A percentile compares a stretch with the other conserved stretches of the same genome.
These are phyloP conservation scores for Synodontis membranacea DNA, from an alignment of 2,113 vertebrate species.

Conservation along the genomic window DNA sequence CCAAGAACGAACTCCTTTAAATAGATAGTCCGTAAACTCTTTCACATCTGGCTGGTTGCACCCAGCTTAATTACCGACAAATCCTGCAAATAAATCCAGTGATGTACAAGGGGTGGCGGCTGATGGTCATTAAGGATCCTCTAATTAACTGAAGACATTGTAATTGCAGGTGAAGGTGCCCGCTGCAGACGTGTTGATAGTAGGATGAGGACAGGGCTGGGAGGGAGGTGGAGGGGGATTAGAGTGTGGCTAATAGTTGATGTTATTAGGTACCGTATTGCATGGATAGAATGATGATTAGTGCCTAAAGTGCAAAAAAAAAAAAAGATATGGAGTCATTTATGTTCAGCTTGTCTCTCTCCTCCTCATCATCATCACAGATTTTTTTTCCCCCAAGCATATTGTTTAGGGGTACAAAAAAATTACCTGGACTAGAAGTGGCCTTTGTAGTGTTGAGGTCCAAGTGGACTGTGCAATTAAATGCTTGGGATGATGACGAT, in stretches of 20 bases:
- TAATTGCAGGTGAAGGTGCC: conserved; percentile 44
- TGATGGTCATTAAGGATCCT: conserved; percentile 46
- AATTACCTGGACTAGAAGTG: neutral
- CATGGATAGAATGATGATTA: neutral
- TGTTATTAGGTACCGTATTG: neutral
- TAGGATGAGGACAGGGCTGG: conserved; percentile 4
- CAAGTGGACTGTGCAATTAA: neutral
- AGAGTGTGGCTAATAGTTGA: neutral
- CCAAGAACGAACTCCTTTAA: conserved; percentile 41
- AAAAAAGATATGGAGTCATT: conserved; percentile 9
- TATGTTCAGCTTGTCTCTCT: conserved; percentile 8
- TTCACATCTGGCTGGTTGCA: conserved; percentile 30
- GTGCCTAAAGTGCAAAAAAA: neutral
- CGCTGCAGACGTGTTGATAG: conserved; percentile 22
- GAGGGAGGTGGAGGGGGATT: neutral
- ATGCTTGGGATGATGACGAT: neutral
- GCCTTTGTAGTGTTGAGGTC: neutral
- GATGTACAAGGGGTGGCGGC: conserved; percentile 29
- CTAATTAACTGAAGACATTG: conserved; percentile 47
- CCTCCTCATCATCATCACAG: neutral
- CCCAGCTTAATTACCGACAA: conserved; percentile 37
- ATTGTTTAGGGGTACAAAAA: neutral
- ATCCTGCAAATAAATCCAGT: conserved; percentile 36
- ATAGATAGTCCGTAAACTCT: conserved; percentile 41
- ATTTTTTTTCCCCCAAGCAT: neutral